A percentile compares a stretch with the other conserved stretches of the same genome.
phyloP scores from a whole-genome alignment of 2,113 vertebrate genomes.

The Actenoides hombroni region DNA sequence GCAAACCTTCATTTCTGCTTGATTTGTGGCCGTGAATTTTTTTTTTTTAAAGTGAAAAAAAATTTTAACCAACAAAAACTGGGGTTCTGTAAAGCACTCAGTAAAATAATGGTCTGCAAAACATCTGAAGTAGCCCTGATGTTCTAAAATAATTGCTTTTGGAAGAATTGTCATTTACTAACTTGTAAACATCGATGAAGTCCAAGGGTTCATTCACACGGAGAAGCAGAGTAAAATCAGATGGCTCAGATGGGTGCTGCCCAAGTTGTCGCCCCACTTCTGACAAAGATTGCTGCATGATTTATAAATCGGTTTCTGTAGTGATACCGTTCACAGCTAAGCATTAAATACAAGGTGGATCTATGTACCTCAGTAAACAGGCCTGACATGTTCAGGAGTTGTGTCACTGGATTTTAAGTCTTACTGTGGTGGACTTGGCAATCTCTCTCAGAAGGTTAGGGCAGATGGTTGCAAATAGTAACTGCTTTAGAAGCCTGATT shows the following conservation, averaged over 20 bases:
- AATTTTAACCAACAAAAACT: not conserved
- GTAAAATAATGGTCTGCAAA: not conserved
- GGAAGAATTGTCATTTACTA: not conserved
- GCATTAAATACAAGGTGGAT: not conserved
- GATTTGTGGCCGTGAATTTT: not conserved
- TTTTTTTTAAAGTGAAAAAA: not conserved
- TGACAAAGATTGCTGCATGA: not conserved
- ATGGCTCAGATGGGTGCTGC: not conserved
- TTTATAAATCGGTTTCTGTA: not conserved
- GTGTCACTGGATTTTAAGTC: not conserved
- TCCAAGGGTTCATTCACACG: not conserved
- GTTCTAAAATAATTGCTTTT: not conserved
- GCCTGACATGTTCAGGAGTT: not conserved
- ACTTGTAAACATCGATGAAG: not conserved
- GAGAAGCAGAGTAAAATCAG: slow-evolving; percentile 14
- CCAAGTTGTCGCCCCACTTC: not conserved
- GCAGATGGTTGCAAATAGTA: not conserved
- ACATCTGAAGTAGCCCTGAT: not conserved
- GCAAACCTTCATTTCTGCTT: not conserved
- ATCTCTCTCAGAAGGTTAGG: not conserved
- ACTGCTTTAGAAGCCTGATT: not conserved
- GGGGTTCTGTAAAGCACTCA: not conserved
- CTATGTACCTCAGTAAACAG: not conserved
- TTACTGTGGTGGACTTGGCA: not conserved
- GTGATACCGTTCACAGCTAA: not conserved